Evolutionary conservation across 30 jellyfish, hydroid and myxozoan species (phyloP), one percentile per base, ranked within the genome.

Genomic region (Clytia hemisphaerica): DNA sequence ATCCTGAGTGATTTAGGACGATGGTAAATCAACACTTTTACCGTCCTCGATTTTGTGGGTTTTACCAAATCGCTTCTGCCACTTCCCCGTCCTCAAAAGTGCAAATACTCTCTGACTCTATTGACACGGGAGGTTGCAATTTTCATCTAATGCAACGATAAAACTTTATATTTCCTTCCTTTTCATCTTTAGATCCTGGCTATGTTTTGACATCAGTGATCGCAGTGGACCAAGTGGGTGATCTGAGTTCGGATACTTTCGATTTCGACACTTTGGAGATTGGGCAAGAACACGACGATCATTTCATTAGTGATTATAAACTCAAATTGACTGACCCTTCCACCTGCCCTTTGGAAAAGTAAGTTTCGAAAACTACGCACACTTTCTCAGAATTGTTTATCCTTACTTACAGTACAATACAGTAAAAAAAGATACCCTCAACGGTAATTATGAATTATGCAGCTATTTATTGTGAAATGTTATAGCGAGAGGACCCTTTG

Each of bases 131-230:
- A n/a, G n/a, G n/a, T n/a, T n/a, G n/a, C n/a, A n/a, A n/a, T n/a
- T n/a, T n/a, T n/a, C n/a, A 42, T 42, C 53, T 42, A n/a, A 10
- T 42, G 12, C 53, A 42, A 42, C n/a, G n/a, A 42, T 42, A 42
- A n/a, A n/a, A n/a, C n/a, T n/a, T n/a, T n/a, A n/a, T n/a, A n/a
- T n/a, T n/a, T n/a, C n/a, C n/a, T n/a, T n/a, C n/a, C n/a, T n/a
- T n/a, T n/a, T n/a, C n/a, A n/a, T n/a, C n/a, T 32, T 22, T 57
- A 91, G 99, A 91, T 51, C 99, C 99, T 70, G 98, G 98, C 6
- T 83, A 46, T 42, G 47, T 82, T 24, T 40, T 82, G 28, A 45
- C 81, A 10, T 91, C 99, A 15, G 78, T 77, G 44, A 78, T 82
- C 58, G 89, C 72, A 0, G 84, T 82, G 9, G 99, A 91, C 67